Percentiles rank a stretch among this genome's conserved stretches.
Conservation (phyloP, 1,140 invertebrate genomes). For the Euura lappo region DNA sequence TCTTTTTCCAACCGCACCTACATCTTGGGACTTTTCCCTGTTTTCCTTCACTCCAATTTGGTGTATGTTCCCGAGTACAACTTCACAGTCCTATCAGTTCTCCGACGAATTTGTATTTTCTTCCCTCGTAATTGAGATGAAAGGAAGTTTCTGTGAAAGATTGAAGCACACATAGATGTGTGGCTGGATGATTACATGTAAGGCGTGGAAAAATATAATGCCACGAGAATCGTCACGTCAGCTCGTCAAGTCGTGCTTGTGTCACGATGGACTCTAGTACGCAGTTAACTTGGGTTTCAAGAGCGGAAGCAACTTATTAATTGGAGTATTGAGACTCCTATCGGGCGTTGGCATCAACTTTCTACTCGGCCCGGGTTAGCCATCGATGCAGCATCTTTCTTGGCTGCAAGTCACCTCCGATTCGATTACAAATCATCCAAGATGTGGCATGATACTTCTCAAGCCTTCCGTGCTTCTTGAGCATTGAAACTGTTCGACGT, state of each 20-base stretch:
- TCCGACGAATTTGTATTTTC: no score
- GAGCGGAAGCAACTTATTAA: background rate
- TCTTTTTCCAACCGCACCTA: background rate
- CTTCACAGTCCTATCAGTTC: no score
- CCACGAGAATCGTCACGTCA: background rate
- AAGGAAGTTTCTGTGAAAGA: no score
- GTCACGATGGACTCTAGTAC: background rate
- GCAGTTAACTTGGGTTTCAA: background rate
- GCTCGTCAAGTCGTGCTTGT: background rate
- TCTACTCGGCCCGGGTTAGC: background rate
- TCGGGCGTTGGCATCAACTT: background rate
- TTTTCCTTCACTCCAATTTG: background rate
- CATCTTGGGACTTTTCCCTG: background rate
- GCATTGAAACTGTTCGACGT: no score
- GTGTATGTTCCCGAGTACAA: no score
- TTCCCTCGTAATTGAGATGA: no score
- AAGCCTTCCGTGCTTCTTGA: no score
- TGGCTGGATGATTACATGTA: no score
- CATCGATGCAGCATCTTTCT: background rate
- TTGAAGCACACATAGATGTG: no score
- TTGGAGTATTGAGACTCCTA: background rate
- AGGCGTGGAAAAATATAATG: no score
- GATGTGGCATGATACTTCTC: background rate
- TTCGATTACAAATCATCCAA: background rate
- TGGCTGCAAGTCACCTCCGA: background rate